These are phyloP conservation scores for Butorides virescens DNA, from an alignment of 2,113 vertebrate genomes.

Conservation along the genomic window DNA sequence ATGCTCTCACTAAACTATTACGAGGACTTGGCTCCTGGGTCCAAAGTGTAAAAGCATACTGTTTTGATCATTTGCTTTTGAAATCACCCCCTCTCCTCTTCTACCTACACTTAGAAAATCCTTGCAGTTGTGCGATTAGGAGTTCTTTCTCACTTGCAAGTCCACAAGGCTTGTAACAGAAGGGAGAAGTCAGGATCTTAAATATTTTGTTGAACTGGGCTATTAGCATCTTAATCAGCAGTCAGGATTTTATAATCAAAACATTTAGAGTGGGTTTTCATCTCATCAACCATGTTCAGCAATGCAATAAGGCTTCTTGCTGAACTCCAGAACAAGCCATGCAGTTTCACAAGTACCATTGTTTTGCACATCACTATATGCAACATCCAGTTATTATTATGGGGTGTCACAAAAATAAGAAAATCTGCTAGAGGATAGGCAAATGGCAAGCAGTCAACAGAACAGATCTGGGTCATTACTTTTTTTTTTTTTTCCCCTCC, in stretches of 20 bases:
- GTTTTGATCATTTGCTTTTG: background rate
- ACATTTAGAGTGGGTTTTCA: background rate
- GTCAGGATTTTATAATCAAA: background rate
- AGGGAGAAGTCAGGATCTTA: background rate
- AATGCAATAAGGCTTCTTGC: background rate
- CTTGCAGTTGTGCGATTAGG: background rate
- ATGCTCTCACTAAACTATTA: background rate
- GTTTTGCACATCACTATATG: background rate
- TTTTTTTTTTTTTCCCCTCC: no score
- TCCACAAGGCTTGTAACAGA: background rate
- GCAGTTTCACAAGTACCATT: background rate
- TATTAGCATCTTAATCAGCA: background rate
- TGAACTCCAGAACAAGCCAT: background rate
- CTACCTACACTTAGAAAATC: background rate
- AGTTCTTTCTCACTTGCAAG: background rate
- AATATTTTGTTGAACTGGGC: background rate
- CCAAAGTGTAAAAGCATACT: background rate
- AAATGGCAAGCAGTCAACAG: background rate
- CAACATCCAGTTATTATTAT: slow-evolving; percentile 14
- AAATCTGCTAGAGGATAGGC: background rate
- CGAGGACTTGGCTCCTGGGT: background rate
- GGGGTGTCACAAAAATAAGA: background rate
- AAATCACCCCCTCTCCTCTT: background rate
- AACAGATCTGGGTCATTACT: background rate
- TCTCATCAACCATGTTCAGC: background rate